A percentile compares a stretch with the other conserved stretches of the same genome.
Evolutionary conservation across 2,797 vertebrate genomes (phyloP).

Genomic region (Scarus forsteni): DNA sequence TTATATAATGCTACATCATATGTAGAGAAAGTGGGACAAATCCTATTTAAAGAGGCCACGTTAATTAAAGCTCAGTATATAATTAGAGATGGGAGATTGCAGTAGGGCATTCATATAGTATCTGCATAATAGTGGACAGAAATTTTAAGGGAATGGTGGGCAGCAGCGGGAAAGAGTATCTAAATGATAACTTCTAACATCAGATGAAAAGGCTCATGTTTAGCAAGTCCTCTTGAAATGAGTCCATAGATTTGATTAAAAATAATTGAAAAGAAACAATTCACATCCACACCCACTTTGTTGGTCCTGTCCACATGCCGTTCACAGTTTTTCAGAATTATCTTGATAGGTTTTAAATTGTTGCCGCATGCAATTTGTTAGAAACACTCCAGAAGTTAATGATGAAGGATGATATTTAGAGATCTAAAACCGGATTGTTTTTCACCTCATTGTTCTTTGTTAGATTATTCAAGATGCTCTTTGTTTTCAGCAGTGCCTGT

Average conservation of each 20-base stretch:
- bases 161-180: conserved; percentile 31
- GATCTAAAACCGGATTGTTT: conserved; percentile 29
- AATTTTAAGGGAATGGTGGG: conserved; percentile 24
- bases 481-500: conserved; percentile 52
- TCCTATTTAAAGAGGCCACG: conserved; percentile 51
- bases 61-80: conserved; percentile 62
- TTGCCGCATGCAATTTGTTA: conserved; percentile 22
- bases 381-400: conserved; percentile 32
- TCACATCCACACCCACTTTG: conserved; percentile 4
- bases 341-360: conserved; percentile 18
- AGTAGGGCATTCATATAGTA: conserved; percentile 11
- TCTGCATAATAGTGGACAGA: conserved; percentile 18
- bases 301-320: background rate
- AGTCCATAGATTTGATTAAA: background rate
- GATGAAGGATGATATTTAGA: conserved; percentile 35
- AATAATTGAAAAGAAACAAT: conserved; percentile 1
- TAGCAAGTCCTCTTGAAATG: conserved; percentile 11
- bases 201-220: conserved; percentile 15
- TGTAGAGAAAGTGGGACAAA: conserved; percentile 65
- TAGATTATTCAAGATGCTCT: conserved; percentile 30
- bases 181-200: conserved; percentile 29
- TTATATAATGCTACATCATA: conserved; percentile 39
- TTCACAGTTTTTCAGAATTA: conserved; percentile 15
- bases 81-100: conserved; percentile 58
- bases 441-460: conserved; percentile 26